A percentile compares a stretch with the other conserved stretches of the same genome.
These are phyloP conservation scores for Picathartes gymnocephalus DNA, from an alignment of 2,113 vertebrate genomes.

Conservation along the genomic window DNA sequence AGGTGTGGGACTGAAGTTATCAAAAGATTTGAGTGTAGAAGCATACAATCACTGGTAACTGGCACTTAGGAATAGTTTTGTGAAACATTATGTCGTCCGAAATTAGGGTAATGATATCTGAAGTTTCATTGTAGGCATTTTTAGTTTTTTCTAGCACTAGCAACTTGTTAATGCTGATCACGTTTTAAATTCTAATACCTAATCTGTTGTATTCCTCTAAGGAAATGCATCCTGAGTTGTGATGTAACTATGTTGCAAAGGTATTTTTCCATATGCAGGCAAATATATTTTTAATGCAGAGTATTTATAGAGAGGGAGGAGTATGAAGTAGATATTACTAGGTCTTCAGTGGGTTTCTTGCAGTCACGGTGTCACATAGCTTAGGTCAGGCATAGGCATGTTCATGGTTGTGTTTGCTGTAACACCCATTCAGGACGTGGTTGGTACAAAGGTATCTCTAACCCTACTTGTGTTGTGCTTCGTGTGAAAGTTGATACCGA, in stretches of 20 bases:
- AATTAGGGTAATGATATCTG: neutral
- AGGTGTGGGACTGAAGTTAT: neutral
- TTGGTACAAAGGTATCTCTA: neutral
- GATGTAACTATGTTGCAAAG: neutral
- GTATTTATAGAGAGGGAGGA: neutral
- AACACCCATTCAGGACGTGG: accelerated
- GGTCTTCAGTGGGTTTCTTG: neutral
- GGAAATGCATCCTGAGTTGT: neutral
- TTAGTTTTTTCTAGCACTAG: neutral
- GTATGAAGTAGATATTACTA: neutral
- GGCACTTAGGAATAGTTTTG: neutral
- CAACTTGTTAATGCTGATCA: neutral
- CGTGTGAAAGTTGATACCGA: neutral
- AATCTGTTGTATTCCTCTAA: neutral
- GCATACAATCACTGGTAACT: neutral
- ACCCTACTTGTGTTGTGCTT: neutral
- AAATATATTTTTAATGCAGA: neutral
- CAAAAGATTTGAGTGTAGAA: neutral
- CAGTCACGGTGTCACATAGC: neutral
- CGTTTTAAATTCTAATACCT: neutral
- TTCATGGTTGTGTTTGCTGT: neutral
- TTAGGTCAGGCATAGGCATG: neutral
- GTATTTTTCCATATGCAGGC: neutral
- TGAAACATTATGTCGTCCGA: neutral
- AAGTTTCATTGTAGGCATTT: neutral